These are phyloP conservation scores for Scolopax rusticola DNA, from an alignment of 2,797 vertebrate genomes.

Conservation along the genomic window DNA sequence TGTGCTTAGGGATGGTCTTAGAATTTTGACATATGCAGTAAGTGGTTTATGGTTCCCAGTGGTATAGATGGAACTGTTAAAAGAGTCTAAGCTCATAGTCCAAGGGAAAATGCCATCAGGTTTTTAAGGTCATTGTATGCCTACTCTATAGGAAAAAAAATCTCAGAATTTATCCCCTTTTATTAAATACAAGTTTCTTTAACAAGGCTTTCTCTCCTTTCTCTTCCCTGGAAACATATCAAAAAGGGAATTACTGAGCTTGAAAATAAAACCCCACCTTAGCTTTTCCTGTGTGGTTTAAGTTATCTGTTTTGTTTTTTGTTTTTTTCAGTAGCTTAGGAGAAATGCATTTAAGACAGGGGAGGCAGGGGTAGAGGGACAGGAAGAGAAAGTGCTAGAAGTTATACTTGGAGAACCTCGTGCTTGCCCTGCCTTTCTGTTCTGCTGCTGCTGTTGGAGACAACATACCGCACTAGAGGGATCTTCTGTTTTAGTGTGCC, in stretches of 20 bases:
- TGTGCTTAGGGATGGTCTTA: not conserved
- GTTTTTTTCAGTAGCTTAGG: not conserved
- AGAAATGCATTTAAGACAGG: not conserved
- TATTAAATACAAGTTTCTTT: not conserved
- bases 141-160: not conserved
- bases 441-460: not conserved
- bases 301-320: not conserved
- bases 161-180: not conserved
- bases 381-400: not conserved
- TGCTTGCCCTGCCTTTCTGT: not conserved
- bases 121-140: not conserved
- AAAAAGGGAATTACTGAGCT: not conserved
- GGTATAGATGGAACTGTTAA: not conserved
- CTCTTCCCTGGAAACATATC: not conserved
- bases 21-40: not conserved
- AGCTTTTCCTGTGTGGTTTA: not conserved
- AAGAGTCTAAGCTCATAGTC: not conserved
- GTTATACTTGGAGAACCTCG: not conserved
- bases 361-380: fast-evolving
- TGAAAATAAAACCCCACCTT: not conserved
- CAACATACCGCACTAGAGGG: not conserved
- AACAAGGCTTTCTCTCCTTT: not conserved
- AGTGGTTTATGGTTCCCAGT: not conserved
- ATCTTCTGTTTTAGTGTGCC: not conserved
- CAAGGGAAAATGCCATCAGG: not conserved